Percentiles rank a stretch among this genome's conserved stretches.
Evolutionary conservation across 2,888 invertebrate genomes (phyloP).

Genomic region (Asteroscopus sphinx): DNA sequence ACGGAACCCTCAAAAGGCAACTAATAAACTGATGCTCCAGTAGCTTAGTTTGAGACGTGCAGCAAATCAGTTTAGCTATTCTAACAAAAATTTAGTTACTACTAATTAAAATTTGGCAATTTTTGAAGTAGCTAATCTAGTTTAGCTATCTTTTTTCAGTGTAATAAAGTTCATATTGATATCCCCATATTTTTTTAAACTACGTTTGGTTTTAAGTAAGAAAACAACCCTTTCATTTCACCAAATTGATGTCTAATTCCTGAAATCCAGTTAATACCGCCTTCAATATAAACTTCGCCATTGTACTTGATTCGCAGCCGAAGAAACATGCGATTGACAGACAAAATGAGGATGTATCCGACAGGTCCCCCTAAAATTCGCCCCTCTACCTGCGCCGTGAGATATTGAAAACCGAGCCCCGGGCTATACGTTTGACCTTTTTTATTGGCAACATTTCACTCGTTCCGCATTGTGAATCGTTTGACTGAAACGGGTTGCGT

Average conservation of each 20-base stretch:
- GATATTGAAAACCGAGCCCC: conserved; percentile 85
- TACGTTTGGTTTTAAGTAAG: too few relatives aligned
- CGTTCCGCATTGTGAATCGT: conserved; percentile 82
- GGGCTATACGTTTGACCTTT: conserved; percentile 84
- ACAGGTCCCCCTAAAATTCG: conserved; percentile 69
- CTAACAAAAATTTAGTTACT: too few relatives aligned
- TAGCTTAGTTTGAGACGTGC: too few relatives aligned
- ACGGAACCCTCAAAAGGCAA: too few relatives aligned
- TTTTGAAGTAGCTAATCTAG: too few relatives aligned
- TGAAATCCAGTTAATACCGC: conserved; percentile 14
- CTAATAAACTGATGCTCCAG: too few relatives aligned
- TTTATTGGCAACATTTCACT: conserved; percentile 87
- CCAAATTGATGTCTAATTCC: conserved; percentile 3
- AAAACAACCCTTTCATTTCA: neutral
- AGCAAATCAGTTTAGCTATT: too few relatives aligned
- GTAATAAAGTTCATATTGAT: too few relatives aligned
- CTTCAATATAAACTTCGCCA: conserved; percentile 15
- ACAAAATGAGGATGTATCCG: conserved; percentile 79
- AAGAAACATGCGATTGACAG: conserved; percentile 76
- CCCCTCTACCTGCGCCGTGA: conserved; percentile 74
- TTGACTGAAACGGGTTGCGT: conserved; percentile 79
- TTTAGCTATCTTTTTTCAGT: too few relatives aligned
- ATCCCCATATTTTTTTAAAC: too few relatives aligned
- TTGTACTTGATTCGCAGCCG: conserved; percentile 58
- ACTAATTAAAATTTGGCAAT: too few relatives aligned